phyloP scores from a whole-genome alignment of 2,113 vertebrate species.

The Otocyon megalotis region DNA sequence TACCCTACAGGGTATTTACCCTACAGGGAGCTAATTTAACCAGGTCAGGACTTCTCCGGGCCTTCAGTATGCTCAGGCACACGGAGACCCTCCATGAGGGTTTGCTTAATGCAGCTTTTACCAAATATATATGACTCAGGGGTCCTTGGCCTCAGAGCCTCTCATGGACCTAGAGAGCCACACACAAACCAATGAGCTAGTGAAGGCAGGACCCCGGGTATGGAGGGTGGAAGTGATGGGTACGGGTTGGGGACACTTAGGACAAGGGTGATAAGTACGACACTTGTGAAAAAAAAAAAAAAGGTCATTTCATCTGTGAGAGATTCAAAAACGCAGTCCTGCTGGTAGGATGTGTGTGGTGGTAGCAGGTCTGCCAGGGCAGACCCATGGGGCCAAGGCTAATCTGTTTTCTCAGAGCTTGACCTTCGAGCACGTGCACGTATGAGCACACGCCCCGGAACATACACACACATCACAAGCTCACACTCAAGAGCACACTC shows the following conservation, averaged over 20 bases:
- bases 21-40: not conserved
- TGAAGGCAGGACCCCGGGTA: not conserved
- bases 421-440: not conserved
- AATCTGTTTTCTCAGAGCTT: not conserved
- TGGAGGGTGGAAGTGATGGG: not conserved
- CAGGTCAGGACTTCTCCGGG: not conserved
- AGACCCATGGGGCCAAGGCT: not conserved
- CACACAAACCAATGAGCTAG: not conserved
- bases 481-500: not conserved
- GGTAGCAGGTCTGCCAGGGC: fast-evolving
- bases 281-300: not conserved
- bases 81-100: fast-evolving
- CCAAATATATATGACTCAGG: not conserved
- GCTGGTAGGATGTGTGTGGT: not conserved
- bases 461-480: not conserved
- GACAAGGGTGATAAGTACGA: not conserved
- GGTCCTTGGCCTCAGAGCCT: not conserved
- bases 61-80: not conserved
- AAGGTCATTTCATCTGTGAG: not conserved
- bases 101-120: not conserved
- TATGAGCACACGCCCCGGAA: fast-evolving
- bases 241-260: not conserved
- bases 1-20: not conserved
- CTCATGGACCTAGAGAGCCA: not conserved
- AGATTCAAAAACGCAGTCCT: not conserved